Conservation (phyloP, 2,888 invertebrate genomes). For the Pammene fasciana region DNA sequence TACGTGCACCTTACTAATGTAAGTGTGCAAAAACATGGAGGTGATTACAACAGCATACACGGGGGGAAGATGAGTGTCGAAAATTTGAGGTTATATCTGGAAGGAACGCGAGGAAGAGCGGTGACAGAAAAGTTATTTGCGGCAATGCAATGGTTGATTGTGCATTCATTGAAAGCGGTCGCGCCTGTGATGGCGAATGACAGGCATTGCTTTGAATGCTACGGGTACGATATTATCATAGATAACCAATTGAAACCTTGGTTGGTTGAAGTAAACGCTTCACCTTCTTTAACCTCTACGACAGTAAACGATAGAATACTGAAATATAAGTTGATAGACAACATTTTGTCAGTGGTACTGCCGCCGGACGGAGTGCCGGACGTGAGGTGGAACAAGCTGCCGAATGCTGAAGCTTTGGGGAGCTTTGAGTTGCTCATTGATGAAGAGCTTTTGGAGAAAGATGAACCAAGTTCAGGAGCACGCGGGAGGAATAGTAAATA, state of each 20-base stretch:
- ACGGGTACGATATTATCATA: constrained; percentile 98
- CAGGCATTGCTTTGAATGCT: constrained; percentile 96
- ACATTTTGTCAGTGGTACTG: constrained; percentile 94
- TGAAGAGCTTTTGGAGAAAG: constrained; percentile 89
- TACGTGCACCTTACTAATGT: constrained; percentile 98
- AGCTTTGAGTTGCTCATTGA: constrained; percentile 93
- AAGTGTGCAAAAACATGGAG: constrained; percentile 98
- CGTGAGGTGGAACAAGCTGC: constrained; percentile 93
- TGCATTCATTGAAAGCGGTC: constrained; percentile 96
- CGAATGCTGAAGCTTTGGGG: constrained; percentile 88
- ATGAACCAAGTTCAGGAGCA: constrained; percentile 70
- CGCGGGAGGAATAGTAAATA: constrained; percentile 56
- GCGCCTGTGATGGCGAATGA: constrained; percentile 97
- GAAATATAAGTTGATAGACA: constrained; percentile 96
- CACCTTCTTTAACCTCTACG: constrained; percentile 96
- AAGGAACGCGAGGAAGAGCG: constrained; percentile 94
- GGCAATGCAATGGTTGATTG: constrained; percentile 94
- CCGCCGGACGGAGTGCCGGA: constrained; percentile 95
- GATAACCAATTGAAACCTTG: constrained; percentile 97
- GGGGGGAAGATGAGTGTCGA: constrained; percentile 97
- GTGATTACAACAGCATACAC: constrained; percentile 96
- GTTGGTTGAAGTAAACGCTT: constrained; percentile 97
- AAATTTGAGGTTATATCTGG: constrained; percentile 94
- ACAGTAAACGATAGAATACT: constrained; percentile 96
- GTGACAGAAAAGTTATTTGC: constrained; percentile 95